Evolutionary conservation across 2,113 vertebrate species (phyloP).

Genomic region (Rissa tridactyla): DNA sequence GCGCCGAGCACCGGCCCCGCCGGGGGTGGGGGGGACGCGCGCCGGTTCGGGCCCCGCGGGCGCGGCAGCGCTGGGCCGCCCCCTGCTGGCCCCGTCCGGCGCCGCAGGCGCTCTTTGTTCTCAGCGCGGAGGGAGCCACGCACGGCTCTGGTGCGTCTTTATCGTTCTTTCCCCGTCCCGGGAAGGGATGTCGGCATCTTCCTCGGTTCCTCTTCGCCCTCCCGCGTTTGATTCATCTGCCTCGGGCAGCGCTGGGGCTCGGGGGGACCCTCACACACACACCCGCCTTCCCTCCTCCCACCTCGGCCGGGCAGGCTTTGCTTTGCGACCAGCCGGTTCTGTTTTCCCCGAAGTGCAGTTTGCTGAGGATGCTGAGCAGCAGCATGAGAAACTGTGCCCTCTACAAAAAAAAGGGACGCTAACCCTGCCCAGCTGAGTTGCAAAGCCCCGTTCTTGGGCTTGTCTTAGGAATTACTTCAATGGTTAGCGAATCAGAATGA

Average conservation of each 20-base stretch:
- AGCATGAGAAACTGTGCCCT: neutral
- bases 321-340: neutral
- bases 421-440: neutral
- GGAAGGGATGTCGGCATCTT: neutral
- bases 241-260: neutral
- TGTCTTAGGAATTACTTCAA: neutral
- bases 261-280: neutral
- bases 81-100: slow-evolving; percentile 29
- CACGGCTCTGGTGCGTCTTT: neutral
- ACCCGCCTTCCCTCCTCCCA: no score
- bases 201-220: neutral
- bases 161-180: neutral
- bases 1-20: neutral
- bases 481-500: neutral
- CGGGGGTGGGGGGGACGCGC: neutral
- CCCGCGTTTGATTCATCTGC: neutral
- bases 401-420: neutral
- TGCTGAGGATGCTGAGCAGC: neutral
- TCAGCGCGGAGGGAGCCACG: neutral
- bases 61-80: neutral
- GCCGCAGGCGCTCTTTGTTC: slow-evolving; percentile 40
- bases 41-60: neutral
- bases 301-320: neutral
- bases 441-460: neutral
- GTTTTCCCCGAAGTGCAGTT: neutral